A percentile compares a stretch with the other conserved stretches of the same genome.
phyloP scores from a whole-genome alignment of 1,140 invertebrate species.

The Physella acuta region DNA sequence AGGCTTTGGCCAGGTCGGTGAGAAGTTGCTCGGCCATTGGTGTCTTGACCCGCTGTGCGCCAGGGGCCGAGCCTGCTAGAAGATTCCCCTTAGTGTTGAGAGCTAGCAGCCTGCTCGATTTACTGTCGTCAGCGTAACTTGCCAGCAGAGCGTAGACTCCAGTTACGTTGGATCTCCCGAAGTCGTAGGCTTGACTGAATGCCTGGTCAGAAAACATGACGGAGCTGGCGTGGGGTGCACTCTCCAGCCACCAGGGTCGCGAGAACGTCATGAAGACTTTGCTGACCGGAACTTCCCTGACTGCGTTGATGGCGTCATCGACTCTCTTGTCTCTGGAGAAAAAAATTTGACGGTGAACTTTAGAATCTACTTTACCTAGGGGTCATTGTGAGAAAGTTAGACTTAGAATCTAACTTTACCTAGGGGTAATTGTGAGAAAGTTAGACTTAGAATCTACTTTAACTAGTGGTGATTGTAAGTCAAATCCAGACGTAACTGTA shows the following conservation, averaged over 20 bases:
- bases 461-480: too few species aligned
- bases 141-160: not conserved
- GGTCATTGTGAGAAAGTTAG: too few species aligned
- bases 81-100: not conserved
- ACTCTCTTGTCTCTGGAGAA: not conserved
- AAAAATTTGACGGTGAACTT: too few species aligned
- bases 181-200: not conserved
- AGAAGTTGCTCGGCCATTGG: not conserved
- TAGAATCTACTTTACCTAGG: too few species aligned
- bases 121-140: not conserved
- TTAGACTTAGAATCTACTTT: too few species aligned
- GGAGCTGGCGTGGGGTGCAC: not conserved
- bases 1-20: not conserved
- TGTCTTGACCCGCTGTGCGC: not conserved
- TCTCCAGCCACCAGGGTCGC: not conserved
- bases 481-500: too few species aligned
- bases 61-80: not conserved
- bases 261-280: not conserved
- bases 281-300: not conserved
- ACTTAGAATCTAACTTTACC: too few species aligned
- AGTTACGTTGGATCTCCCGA: not conserved
- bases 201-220: not conserved
- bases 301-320: not conserved
- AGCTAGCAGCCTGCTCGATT: not conserved
- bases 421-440: too few species aligned